Percentiles rank a stretch among this genome's conserved stretches.
These are phyloP conservation scores for Oryzaephilus surinamensis DNA, from an alignment of 1,140 invertebrate species.

Conservation along the genomic window DNA sequence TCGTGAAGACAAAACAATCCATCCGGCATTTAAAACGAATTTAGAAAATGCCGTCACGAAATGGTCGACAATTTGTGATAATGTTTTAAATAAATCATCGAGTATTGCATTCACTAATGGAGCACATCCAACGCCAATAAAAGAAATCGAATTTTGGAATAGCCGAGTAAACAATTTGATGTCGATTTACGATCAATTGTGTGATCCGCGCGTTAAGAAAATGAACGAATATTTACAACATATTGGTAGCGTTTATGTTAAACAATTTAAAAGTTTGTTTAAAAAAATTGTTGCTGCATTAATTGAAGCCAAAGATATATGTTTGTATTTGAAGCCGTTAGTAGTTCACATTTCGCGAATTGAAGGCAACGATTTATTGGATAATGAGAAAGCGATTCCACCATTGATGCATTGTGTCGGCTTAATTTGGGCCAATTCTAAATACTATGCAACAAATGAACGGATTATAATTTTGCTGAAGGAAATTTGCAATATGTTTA, in stretches of 20 bases:
- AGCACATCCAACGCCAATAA: slow-evolving; percentile 53
- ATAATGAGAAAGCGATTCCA: slow-evolving; percentile 48
- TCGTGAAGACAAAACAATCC: slow-evolving; percentile 52
- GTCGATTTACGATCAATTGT: slow-evolving; percentile 72
- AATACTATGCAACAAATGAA: slow-evolving; percentile 67
- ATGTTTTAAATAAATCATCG: slow-evolving; percentile 66
- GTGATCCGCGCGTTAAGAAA: slow-evolving; percentile 64
- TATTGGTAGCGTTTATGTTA: slow-evolving; percentile 52
- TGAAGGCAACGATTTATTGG: slow-evolving; percentile 56
- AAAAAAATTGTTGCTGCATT: slow-evolving; percentile 38
- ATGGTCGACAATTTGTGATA: slow-evolving; percentile 67
- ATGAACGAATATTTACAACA: slow-evolving; percentile 58
- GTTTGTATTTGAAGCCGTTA: slow-evolving; percentile 51
- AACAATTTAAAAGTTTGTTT: slow-evolving; percentile 47
- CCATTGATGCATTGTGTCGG: slow-evolving; percentile 60
- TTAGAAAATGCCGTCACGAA: slow-evolving; percentile 68
- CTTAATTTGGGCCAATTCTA: slow-evolving; percentile 72
- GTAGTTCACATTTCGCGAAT: slow-evolving; percentile 55
- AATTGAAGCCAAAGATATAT: slow-evolving; percentile 56
- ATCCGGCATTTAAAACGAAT: slow-evolving; percentile 48
- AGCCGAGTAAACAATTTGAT: slow-evolving; percentile 61
- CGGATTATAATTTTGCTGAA: slow-evolving; percentile 60
- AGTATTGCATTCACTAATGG: slow-evolving; percentile 39
- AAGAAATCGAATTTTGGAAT: slow-evolving; percentile 60
- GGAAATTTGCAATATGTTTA: slow-evolving; percentile 68